phyloP scores from a whole-genome alignment of 2,888 invertebrate species.

The Trachelus stipa region DNA sequence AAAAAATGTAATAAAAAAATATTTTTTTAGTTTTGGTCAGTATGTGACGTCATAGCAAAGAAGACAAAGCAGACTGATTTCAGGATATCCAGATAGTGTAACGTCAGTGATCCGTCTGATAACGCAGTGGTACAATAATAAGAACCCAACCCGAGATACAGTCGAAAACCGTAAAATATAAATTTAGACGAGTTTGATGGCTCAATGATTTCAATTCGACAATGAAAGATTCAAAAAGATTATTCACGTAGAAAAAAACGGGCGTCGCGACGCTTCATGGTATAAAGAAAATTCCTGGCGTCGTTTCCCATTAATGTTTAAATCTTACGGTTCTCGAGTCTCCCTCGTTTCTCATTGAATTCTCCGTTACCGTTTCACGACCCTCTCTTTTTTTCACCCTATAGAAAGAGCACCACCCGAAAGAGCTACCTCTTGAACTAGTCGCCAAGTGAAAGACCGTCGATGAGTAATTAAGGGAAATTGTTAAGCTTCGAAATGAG shows the following conservation, averaged over 20 bases:
- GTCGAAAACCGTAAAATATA: background rate
- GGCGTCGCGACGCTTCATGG: background rate
- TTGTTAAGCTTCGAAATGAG: constrained; percentile 40
- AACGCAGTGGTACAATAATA: too few relatives aligned
- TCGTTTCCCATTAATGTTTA: background rate
- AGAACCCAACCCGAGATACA: too few relatives aligned
- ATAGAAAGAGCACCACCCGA: background rate
- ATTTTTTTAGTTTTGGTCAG: background rate
- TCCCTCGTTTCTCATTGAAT: background rate
- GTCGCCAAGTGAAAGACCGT: background rate
- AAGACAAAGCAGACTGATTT: too few relatives aligned
- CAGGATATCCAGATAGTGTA: too few relatives aligned
- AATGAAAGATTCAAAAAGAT: background rate
- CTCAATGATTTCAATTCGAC: background rate
- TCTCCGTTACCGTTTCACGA: background rate
- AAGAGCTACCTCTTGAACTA: background rate
- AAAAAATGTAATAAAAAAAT: too few relatives aligned
- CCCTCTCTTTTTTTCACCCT: background rate
- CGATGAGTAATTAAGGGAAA: constrained; percentile 40
- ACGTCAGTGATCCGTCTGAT: too few relatives aligned
- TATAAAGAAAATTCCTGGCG: background rate
- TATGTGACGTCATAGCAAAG: background rate
- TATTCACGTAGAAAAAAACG: background rate
- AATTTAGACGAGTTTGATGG: background rate
- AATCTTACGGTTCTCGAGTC: background rate